Base-by-base conservation (phyloP, 2,113 vertebrate species). In the Miniopterus natalensis region DNA sequence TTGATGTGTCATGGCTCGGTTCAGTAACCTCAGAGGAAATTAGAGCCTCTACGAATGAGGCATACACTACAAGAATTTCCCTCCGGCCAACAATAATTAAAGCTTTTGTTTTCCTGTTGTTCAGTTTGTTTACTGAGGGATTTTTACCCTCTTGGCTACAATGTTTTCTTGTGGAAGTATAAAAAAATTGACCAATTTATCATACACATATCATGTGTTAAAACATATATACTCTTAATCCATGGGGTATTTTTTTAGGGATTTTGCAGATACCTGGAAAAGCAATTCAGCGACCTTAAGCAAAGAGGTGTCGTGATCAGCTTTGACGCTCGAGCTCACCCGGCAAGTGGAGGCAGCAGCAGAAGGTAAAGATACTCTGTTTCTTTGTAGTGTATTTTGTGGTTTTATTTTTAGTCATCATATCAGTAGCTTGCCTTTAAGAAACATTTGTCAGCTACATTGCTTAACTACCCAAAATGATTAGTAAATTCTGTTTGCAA, bases 221-320 rank as follows among this genome's bases (percentile, higher is more conserved):
- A 45, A 77, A 8, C 3, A 8, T 27, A n/a, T 29, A 61, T 36
- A 7, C 23, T 84, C 25, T 86, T 74, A 93, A 92, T 57, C 25
- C 53, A 1, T 36, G 83, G 88, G 59, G 51, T 95, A 7, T 95
- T 92, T 88, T 88, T 81, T 79, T 71, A 99, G 99, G 99, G 99
- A 65, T 99, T 99, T 97, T 99, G 99, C 98, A 97, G 97, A 42
- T 99, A 99, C 95, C 98, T 99, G 89, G 99, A 99, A 97, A 98
- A 98, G 91, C 98, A 98, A 79, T 99, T 99, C 96, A 92, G 94
- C 90, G 98, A 99, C 96, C 98, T 99, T 31, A 99, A 99, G 97
- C 98, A 99, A 84, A 98, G 98, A 93, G 99, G 99, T 0, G 98
- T 99, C 18, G 99, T 99, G 85, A 99, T 99, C 90, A 99, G 99